Evolutionary conservation across 2,888 invertebrate genomes (phyloP).

Genomic region (Coecobrya sp.): DNA sequence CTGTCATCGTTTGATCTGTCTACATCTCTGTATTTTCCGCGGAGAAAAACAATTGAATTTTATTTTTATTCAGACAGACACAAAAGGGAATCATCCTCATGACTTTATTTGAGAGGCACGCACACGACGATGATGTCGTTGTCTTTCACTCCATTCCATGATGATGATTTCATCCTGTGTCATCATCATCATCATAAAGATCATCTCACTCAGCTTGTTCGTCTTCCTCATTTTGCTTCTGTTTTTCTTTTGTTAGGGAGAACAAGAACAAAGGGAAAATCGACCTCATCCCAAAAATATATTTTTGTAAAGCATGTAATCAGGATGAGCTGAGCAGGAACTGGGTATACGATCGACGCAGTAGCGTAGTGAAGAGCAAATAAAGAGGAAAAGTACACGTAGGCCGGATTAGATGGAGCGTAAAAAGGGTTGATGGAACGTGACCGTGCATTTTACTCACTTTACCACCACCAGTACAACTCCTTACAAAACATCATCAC

Average conservation of each 20-base stretch:
- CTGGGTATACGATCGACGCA: too few relatives aligned
- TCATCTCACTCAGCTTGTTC: background rate
- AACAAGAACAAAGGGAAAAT: background rate
- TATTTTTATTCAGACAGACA: background rate
- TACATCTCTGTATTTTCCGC: background rate
- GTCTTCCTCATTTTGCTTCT: background rate
- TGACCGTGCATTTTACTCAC: conserved; percentile 68
- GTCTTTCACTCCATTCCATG: conserved; percentile 51
- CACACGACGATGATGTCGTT: conserved; percentile 10
- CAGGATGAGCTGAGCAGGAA: background rate
- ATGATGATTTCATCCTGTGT: conserved; percentile 10
- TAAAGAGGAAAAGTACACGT: conserved; percentile 8
- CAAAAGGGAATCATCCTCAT: background rate
- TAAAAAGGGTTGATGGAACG: conserved; percentile 75
- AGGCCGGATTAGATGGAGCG: conserved; percentile 51
- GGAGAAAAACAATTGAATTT: conserved; percentile 3
- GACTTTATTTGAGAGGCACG: conserved; percentile 33
- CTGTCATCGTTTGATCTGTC: background rate
- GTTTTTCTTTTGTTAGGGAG: background rate
- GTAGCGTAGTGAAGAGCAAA: too few relatives aligned
- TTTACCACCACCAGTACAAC: background rate
- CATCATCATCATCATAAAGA: background rate
- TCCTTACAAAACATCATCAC: too few relatives aligned
- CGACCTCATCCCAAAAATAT: background rate
- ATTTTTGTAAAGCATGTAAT: background rate